Base-by-base conservation (phyloP, 2,888 invertebrate genomes). In the Pheosia tremula region DNA sequence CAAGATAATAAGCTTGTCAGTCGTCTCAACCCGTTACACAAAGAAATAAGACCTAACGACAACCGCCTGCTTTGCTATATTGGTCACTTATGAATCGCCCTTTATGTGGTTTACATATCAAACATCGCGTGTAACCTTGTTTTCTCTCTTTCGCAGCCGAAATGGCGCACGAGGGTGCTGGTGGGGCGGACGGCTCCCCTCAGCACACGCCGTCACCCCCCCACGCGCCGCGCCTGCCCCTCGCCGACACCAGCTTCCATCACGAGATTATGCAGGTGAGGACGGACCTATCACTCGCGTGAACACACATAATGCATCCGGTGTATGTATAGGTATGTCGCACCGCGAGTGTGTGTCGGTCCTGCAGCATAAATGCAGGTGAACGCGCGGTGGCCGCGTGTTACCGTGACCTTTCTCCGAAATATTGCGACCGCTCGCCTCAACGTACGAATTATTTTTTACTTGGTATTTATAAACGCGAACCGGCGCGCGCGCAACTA, bases 231-330 rank as follows among this genome's bases (percentile, higher is more conserved):
- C 94, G 94, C 64, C 86, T 94, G 68, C 91, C 92, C 68, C 86
- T 92, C 66, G 94, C 95, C 68, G 96, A 95, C 79, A 92, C 94
- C 84, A 94, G 94, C 81, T 94, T 96, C 83, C 96, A 96, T 79
- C 95, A 96, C 74, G 96, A 96, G 88, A 95, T 96, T 81, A 91
- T 95, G 89, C 95, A 96, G 95, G 95, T 95, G 84, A 88, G 68
- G 63, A 58, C 47, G 36, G 9, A 24, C 37, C 13, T 50, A 13
- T 6, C 50, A 13, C 36, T 37, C 24, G 11, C 2, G 47, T 47
- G n/a, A 4, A 47, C 11, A 47, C 47, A 11, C 47, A 47, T 47
- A 47, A 3, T 47, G 47, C 4, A 47, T 47, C 11, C 11, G 2
- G 10, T 47, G 47, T 3, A 5, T n/a, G n/a, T 47, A 5, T 9